Evolutionary conservation across 1,140 invertebrate species (phyloP), one percentile per base, ranked within the genome.

Genomic region (Planococcus citri): DNA sequence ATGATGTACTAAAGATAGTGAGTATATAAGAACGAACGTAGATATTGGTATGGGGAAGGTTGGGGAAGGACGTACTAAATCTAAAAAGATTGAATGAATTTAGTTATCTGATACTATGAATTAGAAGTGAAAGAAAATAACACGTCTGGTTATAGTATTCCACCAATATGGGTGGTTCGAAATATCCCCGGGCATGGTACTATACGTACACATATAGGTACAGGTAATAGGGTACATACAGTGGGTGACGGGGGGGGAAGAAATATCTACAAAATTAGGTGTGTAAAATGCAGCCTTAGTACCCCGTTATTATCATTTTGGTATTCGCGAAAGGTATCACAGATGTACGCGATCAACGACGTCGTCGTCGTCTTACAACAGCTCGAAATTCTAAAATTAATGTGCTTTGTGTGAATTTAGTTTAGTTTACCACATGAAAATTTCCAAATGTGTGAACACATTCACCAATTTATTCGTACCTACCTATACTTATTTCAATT

Each of bases 21-120:
- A n/a, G 37, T 41, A 41, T 41, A 41, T n/a, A 9, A 10, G n/a
- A 10, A 41, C n/a, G 9, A n/a, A 9, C n/a, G 37, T 41, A 41
- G 9, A 41, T 41, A 41, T 41, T n/a, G 9, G 37, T 41, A 41
- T 41, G n/a, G 37, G 37, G 9, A 41, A 41, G n/a, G 37, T 41
- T 41, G n/a, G n/a, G n/a, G n/a, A n/a, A 64, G 41, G 24, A 64
- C 60, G 4, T 21, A 64, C 60, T 25, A 64, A 25, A 24, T 27
- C 25, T 64, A 24, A 64, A 58, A 64, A 64, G 25, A 25, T 24
- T 64, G 60, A 64, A 64, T 64, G 60, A 64, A 64, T 64, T 64
- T 64, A 64, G 60, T 64, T 64, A 64, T 64, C 60, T 64, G 60
- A 64, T 64, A 64, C 22, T 64, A 64, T 64, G 25, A 64, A 64